Evolutionary conservation across 2,888 invertebrate species (phyloP).

Genomic region (Anarsia innoxiella): DNA sequence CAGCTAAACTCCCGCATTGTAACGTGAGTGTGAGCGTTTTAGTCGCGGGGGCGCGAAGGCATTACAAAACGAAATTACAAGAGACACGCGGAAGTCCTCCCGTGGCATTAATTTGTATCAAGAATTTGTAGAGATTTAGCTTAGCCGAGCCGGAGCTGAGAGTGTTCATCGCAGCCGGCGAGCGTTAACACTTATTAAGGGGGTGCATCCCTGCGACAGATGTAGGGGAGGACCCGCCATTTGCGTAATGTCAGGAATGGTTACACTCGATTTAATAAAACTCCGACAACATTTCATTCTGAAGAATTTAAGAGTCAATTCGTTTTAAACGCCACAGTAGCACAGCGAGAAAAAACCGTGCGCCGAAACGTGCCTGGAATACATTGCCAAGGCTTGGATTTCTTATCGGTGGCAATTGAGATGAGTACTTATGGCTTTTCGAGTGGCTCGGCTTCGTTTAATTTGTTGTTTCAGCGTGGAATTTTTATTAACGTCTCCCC

Average conservation of each 20-base stretch:
- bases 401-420: conserved; percentile 75
- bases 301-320: conserved; percentile 74
- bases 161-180: conserved; percentile 71
- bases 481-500: conserved; percentile 74
- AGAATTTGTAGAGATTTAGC: conserved; percentile 75
- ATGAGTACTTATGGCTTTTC: conserved; percentile 76
- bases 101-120: conserved; percentile 72
- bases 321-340: conserved; percentile 69
- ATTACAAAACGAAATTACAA: conserved; percentile 66
- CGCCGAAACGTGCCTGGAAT: conserved; percentile 72
- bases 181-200: conserved; percentile 75
- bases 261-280: conserved; percentile 76
- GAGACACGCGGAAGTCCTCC: conserved; percentile 54
- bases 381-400: conserved; percentile 72
- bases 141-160: conserved; percentile 60
- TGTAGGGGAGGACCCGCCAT: conserved; percentile 73
- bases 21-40: neutral
- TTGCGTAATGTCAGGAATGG: conserved; percentile 74
- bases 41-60: conserved; percentile 35
- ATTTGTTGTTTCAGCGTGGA: conserved; percentile 74
- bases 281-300: conserved; percentile 72
- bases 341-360: conserved; percentile 70
- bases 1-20: neutral
- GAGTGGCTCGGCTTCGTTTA: conserved; percentile 75
- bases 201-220: conserved; percentile 75